A percentile compares a stretch with the other conserved stretches of the same genome.
Conservation (phyloP, 2,113 vertebrate species). For the Zonotrichia leucophrys region DNA sequence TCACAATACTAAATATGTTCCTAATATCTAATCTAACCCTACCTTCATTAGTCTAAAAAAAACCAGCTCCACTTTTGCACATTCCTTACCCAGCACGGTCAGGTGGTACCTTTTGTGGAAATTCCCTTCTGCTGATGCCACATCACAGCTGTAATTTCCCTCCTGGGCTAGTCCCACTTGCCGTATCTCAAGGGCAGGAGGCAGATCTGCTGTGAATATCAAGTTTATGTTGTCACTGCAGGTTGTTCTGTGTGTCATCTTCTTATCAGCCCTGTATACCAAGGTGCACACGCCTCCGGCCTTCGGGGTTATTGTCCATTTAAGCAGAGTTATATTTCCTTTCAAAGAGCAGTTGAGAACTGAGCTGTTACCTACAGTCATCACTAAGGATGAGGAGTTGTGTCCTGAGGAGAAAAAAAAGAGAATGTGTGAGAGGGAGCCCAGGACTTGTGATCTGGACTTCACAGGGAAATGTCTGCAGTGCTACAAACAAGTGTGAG, state of each 20-base stretch:
- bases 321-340: rapidly evolving
- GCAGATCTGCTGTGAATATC: neutral
- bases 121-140: neutral
- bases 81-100: constrained; percentile 61
- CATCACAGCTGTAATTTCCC: constrained; percentile 34
- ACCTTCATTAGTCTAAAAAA: neutral
- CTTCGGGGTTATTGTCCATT: constrained; percentile 11
- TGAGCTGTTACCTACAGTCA: neutral
- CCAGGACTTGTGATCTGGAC: neutral
- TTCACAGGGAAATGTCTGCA: neutral
- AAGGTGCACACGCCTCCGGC: neutral
- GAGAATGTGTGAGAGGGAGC: neutral
- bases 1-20: neutral
- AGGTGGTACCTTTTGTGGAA: neutral
- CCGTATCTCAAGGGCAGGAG: neutral
- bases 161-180: constrained; percentile 39
- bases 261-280: neutral
- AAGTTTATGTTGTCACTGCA: constrained; percentile 49
- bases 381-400: rapidly evolving
- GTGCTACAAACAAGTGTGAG: rapidly evolving
- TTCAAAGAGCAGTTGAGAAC: neutral
- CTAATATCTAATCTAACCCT: neutral
- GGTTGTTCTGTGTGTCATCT: neutral
- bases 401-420: neutral
- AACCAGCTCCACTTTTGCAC: neutral